phyloP scores from a whole-genome alignment of 1,140 invertebrate species.

The Hyles euphorbiae region DNA sequence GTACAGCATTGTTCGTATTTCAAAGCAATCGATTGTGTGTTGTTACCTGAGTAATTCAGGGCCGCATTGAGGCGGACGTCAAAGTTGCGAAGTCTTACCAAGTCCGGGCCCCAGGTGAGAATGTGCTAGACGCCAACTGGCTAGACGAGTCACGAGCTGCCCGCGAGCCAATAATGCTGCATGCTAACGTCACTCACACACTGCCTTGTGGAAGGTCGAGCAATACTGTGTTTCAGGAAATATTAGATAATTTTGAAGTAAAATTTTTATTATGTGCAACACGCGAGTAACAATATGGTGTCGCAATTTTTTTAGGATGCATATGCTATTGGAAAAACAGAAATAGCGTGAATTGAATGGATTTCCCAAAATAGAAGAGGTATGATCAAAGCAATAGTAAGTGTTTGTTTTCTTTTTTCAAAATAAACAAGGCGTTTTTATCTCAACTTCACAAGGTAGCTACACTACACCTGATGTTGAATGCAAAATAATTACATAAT shows the following conservation, averaged over 20 bases:
- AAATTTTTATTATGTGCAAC: background rate
- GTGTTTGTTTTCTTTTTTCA: too few relatives aligned
- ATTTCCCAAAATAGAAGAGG: too few relatives aligned
- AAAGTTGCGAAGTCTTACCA: conserved; percentile 68
- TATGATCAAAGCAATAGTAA: too few relatives aligned
- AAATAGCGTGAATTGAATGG: too few relatives aligned
- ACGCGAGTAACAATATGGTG: too few relatives aligned
- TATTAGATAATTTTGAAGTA: background rate
- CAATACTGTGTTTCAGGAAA: background rate
- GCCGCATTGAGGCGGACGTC: conserved; percentile 39
- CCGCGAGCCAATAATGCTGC: conserved; percentile 43
- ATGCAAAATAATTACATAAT: too few relatives aligned
- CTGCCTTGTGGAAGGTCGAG: background rate
- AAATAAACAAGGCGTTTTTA: too few relatives aligned
- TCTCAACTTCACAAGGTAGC: too few relatives aligned
- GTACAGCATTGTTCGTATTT: background rate
- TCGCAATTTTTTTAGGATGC: too few relatives aligned
- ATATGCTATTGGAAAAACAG: too few relatives aligned
- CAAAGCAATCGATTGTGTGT: conserved; percentile 37
- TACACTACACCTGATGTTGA: too few relatives aligned
- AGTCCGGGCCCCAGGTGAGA: conserved; percentile 66
- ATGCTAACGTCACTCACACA: conserved; percentile 20
- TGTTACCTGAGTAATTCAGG: conserved; percentile 44
- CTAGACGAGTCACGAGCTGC: conserved; percentile 39
- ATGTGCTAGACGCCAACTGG: conserved; percentile 50